These are phyloP conservation scores for Phrynocephalus forsythii DNA, from an alignment of 2,797 vertebrate genomes.

Conservation along the genomic window DNA sequence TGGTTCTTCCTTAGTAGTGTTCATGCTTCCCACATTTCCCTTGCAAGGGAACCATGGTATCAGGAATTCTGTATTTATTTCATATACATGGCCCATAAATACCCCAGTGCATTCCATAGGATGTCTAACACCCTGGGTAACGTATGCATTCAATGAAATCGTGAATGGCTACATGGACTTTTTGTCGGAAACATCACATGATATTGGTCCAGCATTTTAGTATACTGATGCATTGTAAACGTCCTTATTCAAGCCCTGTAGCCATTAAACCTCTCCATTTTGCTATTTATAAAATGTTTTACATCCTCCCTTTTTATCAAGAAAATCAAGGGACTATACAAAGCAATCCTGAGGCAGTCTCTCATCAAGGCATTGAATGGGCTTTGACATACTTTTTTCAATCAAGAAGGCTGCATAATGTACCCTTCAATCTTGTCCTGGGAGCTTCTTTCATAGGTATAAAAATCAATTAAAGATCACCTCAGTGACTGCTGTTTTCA, in stretches of 20 bases:
- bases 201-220: neutral
- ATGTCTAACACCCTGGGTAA: neutral
- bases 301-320: neutral
- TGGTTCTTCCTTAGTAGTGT: neutral
- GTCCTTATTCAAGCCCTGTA: no score
- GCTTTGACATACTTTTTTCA: neutral
- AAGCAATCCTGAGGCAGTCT: neutral
- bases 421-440: neutral
- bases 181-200: neutral
- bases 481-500: neutral
- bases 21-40: neutral
- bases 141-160: neutral
- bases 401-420: neutral
- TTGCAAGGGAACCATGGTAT: neutral
- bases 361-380: neutral
- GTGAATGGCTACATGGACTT: neutral
- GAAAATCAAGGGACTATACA: neutral
- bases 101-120: neutral
- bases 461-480: neutral
- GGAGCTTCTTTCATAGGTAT: neutral
- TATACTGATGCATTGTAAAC: neutral
- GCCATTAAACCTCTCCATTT: neutral
- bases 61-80: neutral
- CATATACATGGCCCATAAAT: neutral
- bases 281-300: neutral